Conservation (phyloP, 1,140 invertebrate species). For the Drosophila gunungcola region DNA sequence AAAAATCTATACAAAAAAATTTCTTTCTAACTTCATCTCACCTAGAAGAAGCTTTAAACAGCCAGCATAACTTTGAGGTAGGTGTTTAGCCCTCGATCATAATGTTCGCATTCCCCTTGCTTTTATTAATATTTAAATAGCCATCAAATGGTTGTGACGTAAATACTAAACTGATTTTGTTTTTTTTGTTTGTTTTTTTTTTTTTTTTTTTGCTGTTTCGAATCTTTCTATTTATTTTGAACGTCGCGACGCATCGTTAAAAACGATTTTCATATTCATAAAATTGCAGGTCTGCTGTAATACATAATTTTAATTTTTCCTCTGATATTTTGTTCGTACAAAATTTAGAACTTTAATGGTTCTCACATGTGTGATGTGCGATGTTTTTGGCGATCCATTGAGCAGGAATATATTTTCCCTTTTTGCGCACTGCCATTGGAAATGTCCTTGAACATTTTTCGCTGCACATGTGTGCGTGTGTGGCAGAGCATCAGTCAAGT, state of each 20-base stretch:
- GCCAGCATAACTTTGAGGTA: conserved; percentile 34
- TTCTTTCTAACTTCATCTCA: neutral
- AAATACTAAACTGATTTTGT: conserved; percentile 45
- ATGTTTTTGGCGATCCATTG: conserved; percentile 27
- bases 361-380: conserved; percentile 46
- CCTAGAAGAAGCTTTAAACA: neutral
- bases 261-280: conserved; percentile 73
- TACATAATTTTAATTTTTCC: conserved; percentile 18
- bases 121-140: conserved; percentile 76
- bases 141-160: conserved; percentile 76
- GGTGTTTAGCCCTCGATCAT: conserved; percentile 20
- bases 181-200: neutral
- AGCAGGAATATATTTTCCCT: conserved; percentile 31
- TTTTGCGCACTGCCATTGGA: conserved; percentile 57
- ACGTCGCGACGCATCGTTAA: conserved; percentile 67
- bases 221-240: conserved; percentile 26
- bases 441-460: conserved; percentile 68
- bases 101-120: conserved; percentile 6
- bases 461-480: conserved; percentile 15
- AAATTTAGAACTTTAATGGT: conserved; percentile 57
- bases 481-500: conserved; percentile 51
- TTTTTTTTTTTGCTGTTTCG: neutral
- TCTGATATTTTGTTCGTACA: conserved; percentile 29
- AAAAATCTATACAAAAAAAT: conserved; percentile 12
- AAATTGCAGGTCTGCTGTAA: conserved; percentile 58